phyloP scores from a whole-genome alignment of 2,113 vertebrate species.

The Pterocles gutturalis region DNA sequence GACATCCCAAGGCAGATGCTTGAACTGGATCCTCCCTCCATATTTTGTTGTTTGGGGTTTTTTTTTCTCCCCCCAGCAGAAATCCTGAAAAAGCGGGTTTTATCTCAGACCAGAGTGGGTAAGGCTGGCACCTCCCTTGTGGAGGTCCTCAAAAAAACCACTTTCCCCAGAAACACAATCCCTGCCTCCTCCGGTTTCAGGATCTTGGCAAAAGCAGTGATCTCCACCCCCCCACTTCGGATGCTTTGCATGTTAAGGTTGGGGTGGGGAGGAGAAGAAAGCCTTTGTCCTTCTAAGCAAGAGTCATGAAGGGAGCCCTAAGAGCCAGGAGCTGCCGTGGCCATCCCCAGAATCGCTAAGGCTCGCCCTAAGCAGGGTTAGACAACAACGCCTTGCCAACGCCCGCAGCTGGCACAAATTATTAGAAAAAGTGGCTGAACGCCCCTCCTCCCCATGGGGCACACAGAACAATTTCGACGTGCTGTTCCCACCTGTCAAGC shows the following conservation, averaged over 20 bases:
- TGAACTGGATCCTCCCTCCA: neutral
- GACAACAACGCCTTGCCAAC: neutral
- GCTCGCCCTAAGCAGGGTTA: neutral
- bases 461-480: constrained; percentile 22
- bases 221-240: neutral
- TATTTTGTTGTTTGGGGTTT: neutral
- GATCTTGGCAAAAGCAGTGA: neutral
- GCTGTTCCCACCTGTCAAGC: constrained; percentile 60
- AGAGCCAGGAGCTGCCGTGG: neutral
- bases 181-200: neutral
- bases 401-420: neutral
- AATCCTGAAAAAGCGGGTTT: neutral
- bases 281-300: neutral
- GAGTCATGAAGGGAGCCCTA: neutral
- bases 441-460: neutral
- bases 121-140: neutral
- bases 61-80: neutral
- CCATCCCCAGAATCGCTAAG: fast-evolving
- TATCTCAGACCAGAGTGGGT: neutral
- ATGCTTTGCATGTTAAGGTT: neutral
- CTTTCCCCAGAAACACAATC: neutral
- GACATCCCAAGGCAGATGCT: neutral
- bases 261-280: neutral
- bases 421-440: neutral
- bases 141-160: neutral